These are phyloP conservation scores for Ivindomyrus marchei DNA, from an alignment of 2,113 vertebrate species.

Conservation along the genomic window DNA sequence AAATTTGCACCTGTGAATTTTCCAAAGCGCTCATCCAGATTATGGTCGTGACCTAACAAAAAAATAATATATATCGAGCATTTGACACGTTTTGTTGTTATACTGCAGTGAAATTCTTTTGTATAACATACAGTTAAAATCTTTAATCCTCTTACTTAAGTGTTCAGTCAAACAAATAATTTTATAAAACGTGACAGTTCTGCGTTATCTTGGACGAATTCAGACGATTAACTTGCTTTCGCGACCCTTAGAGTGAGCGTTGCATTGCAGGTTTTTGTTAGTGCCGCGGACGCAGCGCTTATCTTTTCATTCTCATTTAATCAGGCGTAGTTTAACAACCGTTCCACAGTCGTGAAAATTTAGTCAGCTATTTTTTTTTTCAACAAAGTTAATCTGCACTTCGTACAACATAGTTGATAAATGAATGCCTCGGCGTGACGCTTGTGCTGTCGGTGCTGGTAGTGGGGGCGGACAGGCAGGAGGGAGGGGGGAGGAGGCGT, in stretches of 20 bases:
- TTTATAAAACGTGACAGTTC: background rate
- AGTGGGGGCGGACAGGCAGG: background rate
- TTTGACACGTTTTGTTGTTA: background rate
- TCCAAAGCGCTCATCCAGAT: background rate
- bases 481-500: background rate
- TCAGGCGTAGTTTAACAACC: background rate
- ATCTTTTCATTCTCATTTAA: background rate
- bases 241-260: background rate
- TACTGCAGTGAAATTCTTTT: background rate
- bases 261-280: conserved; percentile 17
- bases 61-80: background rate
- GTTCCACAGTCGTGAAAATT: background rate
- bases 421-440: background rate
- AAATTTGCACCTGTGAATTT: background rate
- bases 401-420: conserved; percentile 8
- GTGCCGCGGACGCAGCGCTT: background rate
- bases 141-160: background rate
- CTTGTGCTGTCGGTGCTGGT: background rate
- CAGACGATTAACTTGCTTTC: background rate
- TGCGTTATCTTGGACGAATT: background rate
- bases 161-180: background rate
- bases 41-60: background rate
- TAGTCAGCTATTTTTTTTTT: background rate
- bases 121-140: background rate
- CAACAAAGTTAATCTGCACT: background rate